A percentile compares a stretch with the other conserved stretches of the same genome.
phyloP scores from a whole-genome alignment of 2,113 vertebrate species.

The Machaerirhynchus nigripectus region DNA sequence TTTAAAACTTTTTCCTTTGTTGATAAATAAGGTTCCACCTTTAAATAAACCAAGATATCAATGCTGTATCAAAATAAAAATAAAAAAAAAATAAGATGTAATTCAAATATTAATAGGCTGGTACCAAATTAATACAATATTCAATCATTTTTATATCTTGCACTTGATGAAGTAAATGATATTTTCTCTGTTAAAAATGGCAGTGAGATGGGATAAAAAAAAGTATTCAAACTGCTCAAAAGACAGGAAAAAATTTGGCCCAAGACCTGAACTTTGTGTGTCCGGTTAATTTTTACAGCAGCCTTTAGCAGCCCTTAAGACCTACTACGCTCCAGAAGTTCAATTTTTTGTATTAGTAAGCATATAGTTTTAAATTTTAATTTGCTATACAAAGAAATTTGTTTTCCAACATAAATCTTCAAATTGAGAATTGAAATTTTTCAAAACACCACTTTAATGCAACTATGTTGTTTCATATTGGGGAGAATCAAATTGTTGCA shows the following conservation, averaged over 20 bases:
- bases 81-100: neutral
- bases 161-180: neutral
- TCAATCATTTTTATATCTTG: neutral
- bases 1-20: neutral
- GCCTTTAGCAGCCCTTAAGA: neutral
- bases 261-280: neutral
- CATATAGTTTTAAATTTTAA: neutral
- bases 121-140: neutral
- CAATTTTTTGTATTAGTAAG: neutral
- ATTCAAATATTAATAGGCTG: neutral
- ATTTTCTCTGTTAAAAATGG: neutral
- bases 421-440: neutral
- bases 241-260: neutral
- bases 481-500: neutral
- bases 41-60: neutral
- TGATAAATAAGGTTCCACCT: neutral
- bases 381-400: neutral
- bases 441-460: neutral
- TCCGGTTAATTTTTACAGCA: neutral
- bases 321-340: neutral
- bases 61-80: neutral
- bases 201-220: neutral
- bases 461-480: neutral
- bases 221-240: neutral
- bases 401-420: neutral